Conservation (phyloP, 2,113 vertebrate species). For the Platichthys stellatus region DNA sequence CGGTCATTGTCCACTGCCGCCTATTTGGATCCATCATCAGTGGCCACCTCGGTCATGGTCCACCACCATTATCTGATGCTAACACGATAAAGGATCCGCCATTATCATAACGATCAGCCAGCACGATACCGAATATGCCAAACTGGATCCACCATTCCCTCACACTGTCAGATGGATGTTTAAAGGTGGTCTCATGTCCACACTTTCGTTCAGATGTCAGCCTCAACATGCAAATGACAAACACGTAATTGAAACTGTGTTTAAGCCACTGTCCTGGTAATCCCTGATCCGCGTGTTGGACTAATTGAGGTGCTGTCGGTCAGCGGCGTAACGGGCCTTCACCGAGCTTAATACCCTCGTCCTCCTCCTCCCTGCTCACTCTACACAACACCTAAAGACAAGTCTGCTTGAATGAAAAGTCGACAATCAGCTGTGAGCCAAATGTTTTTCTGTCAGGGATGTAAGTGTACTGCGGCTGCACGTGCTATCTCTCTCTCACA, state of each 20-base stretch:
- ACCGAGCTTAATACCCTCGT: constrained; percentile 6
- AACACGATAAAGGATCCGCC: too few relatives aligned
- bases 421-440: constrained; percentile 20
- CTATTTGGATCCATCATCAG: too few relatives aligned
- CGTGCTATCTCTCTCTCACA: too few relatives aligned
- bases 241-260: constrained; percentile 49
- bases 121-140: too few relatives aligned
- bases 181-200: background rate
- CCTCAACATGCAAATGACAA: constrained; percentile 18
- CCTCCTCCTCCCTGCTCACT: background rate
- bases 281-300: constrained; percentile 48
- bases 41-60: too few relatives aligned
- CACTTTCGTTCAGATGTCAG: background rate
- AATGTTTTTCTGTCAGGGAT: constrained; percentile 19
- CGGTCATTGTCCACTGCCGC: too few relatives aligned
- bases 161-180: background rate
- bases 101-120: too few relatives aligned
- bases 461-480: constrained; percentile 16
- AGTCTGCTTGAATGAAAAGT: constrained; percentile 27
- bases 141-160: background rate
- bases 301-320: constrained; percentile 63
- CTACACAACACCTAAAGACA: background rate
- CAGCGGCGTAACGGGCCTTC: constrained; percentile 34
- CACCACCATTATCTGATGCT: too few relatives aligned
- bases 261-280: constrained; percentile 49